These are phyloP conservation scores for Drosophila flavopinicola DNA, from an alignment of 2,888 invertebrate species.

Conservation along the genomic window DNA sequence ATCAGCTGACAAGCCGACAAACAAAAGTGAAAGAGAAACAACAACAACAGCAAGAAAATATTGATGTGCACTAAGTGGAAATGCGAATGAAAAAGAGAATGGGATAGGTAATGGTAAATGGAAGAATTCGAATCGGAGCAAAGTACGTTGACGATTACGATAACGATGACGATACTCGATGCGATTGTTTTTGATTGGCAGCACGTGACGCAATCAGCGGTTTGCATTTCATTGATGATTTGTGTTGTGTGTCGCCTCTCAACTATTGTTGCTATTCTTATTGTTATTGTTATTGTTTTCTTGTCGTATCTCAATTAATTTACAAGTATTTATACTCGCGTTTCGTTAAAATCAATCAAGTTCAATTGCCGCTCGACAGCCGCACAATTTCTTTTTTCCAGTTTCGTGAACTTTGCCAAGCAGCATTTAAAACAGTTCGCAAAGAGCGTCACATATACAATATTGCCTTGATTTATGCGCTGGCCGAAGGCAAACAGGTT, in stretches of 20 bases:
- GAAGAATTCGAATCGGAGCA: conserved; percentile 24
- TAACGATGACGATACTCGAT: conserved; percentile 32
- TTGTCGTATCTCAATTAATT: conserved; percentile 58
- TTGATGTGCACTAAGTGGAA: not conserved
- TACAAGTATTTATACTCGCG: conserved; percentile 44
- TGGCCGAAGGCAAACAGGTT: conserved; percentile 44
- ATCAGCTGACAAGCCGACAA: conserved; percentile 13
- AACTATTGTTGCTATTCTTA: conserved; percentile 17
- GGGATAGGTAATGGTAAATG: conserved; percentile 36
- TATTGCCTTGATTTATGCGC: conserved; percentile 41
- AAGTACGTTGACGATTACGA: conserved; percentile 46
- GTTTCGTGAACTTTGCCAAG: conserved; percentile 71
- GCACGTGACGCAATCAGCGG: conserved; percentile 57
- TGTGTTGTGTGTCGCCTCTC: conserved; percentile 9
- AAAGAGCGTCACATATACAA: not conserved
- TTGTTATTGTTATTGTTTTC: too few species aligned
- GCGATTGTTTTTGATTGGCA: conserved; percentile 31
- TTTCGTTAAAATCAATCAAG: conserved; percentile 77
- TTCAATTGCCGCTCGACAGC: conserved; percentile 58
- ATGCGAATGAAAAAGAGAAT: conserved; percentile 3
- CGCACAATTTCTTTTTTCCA: conserved; percentile 62
- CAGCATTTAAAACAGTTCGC: conserved; percentile 12
- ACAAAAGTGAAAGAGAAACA: conserved; percentile 10
- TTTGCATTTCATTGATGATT: conserved; percentile 59
- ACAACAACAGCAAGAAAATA: not conserved